Base-by-base conservation (phyloP, 2,797 vertebrate genomes). In the Hippoglossus hippoglossus region DNA sequence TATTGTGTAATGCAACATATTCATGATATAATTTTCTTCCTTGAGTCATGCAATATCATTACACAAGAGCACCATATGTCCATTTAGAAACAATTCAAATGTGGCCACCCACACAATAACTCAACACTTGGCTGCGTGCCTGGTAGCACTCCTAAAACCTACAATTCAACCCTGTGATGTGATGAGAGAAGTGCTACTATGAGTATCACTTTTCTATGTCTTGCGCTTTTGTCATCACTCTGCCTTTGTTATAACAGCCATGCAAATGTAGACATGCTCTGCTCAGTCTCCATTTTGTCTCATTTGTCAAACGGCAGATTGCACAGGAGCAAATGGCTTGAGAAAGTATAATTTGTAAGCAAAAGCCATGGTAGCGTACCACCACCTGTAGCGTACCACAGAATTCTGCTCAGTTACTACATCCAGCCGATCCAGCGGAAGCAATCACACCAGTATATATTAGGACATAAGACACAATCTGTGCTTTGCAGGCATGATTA, bases 401-500 rank as follows among this genome's bases (percentile, higher is more conserved):
- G 15, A 24, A 55, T 24, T n/a, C 36, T 16, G 51, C 26, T 71
- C 11, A 4, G 58, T 67, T 46, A 6, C 5, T 77, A 60, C 58
- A 47, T 19, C 2, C 2, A 67, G 49, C 18, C 55, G 31, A 61
- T 53, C 41, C 24, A 59, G 49, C n/a, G 8, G 18, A 60, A 47
- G 22, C 11, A 2, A 44, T 11, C 52, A 6, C 19, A 22, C 26
- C 8, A 57, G 50, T 21, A 39, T 25, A 6, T 0, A 58, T 13
- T 6, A 9, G 10, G 10, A 59, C 34, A 26, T 11, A 24, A 12
- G 31, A 51, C 73, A 46, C 71, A 55, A 69, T 67, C 66, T 53
- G 67, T 57, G 65, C 63, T 62, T 63, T 47, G 44, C 51, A 69
- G 77, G 34, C 67, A 21, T 71, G 83, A 92, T 92, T 92, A 89